Conservation (phyloP, 2,888 invertebrate species). For the Ditula angustiorana region DNA sequence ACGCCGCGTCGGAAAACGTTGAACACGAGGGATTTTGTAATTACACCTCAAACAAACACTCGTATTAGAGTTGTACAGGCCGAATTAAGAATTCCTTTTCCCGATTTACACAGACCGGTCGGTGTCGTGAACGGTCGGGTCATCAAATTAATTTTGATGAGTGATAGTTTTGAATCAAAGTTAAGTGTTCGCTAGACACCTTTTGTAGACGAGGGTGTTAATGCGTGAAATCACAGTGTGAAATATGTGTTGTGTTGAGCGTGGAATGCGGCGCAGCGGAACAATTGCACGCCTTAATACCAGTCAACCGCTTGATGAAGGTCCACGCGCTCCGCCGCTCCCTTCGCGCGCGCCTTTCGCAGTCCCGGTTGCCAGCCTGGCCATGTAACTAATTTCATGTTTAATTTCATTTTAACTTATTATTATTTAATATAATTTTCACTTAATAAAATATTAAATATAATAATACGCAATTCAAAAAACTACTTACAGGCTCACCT, state of each 20-base stretch:
- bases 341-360: conserved; percentile 57
- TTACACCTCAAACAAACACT: conserved; percentile 79
- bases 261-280: conserved; percentile 76
- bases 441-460: not conserved
- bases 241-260: conserved; percentile 73
- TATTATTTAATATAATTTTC: not conserved
- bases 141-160: conserved; percentile 7
- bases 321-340: conserved; percentile 61
- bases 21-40: conserved; percentile 80
- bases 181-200: conserved; percentile 41
- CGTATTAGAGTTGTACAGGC: not conserved
- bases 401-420: not conserved
- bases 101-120: not conserved
- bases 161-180: conserved; percentile 32
- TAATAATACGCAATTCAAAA: no score
- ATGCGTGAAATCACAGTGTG: conserved; percentile 79
- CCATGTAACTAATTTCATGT: conserved; percentile 44
- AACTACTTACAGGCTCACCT: no score
- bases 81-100: not conserved
- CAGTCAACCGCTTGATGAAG: conserved; percentile 85
- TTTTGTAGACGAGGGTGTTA: conserved; percentile 66
- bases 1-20: conserved; percentile 71
- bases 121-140: not conserved
- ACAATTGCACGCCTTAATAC: conserved; percentile 82
- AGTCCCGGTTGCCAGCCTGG: conserved; percentile 46